Percentiles rank a stretch among this genome's conserved stretches.
Evolutionary conservation across 2,113 vertebrate species (phyloP).

Genomic region (Leptobrachium leishanense): DNA sequence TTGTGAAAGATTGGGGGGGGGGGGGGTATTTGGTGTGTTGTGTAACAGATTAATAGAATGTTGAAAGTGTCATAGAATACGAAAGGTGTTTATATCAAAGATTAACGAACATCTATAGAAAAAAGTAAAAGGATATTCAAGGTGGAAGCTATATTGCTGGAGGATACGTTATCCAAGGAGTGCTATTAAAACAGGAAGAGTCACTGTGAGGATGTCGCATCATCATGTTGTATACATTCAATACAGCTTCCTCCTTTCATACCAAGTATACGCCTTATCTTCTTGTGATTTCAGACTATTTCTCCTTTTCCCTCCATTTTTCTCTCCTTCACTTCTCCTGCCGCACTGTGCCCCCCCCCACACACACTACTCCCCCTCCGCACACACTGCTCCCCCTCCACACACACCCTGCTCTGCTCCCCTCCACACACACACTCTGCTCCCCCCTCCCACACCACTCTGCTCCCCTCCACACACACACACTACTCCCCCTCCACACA

Average conservation of each 20-base stretch:
- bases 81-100: no score
- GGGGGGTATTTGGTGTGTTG: background rate
- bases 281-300: background rate
- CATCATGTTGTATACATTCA: background rate
- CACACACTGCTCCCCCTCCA: no score
- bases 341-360: slow-evolving; percentile 34
- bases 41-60: background rate
- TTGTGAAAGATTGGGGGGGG: no score
- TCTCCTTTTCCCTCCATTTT: slow-evolving; percentile 36
- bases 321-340: slow-evolving; percentile 32
- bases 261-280: background rate
- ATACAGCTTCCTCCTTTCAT: background rate
- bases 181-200: background rate
- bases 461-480: no score
- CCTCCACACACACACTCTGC: no score
- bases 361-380: no score
- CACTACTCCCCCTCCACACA: no score
- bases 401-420: no score
- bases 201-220: background rate
- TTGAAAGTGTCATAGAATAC: no score
- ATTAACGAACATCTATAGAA: no score
- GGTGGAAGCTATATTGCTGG: background rate
- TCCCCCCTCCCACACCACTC: no score
- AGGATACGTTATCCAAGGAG: background rate
- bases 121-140: background rate